phyloP scores from a whole-genome alignment of 2,797 vertebrate genomes.

The Nyctibius grandis region DNA sequence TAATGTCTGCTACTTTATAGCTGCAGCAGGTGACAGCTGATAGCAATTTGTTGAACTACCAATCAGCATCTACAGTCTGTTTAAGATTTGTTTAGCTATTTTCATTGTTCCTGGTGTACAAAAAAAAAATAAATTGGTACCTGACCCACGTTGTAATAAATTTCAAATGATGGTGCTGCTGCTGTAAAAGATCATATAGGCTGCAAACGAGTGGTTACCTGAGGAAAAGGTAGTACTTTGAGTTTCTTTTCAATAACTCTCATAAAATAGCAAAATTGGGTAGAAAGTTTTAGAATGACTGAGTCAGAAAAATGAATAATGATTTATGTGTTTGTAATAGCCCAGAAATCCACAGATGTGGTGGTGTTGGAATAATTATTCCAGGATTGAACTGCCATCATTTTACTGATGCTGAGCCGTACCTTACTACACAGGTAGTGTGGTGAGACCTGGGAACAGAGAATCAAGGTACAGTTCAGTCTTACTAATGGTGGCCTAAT shows the following conservation, averaged over 20 bases:
- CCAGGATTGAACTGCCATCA: background rate
- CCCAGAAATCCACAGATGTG: background rate
- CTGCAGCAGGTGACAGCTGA: background rate
- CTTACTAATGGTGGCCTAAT: background rate
- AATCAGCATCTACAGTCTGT: background rate
- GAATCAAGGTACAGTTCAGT: background rate
- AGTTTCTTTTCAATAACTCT: background rate
- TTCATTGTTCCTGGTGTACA: background rate
- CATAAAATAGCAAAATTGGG: background rate
- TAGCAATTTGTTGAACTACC: background rate
- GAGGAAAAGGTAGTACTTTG: background rate
- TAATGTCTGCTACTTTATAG: background rate
- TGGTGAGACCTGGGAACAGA: background rate
- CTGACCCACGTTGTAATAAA: background rate
- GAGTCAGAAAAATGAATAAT: background rate
- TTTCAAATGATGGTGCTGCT: background rate
- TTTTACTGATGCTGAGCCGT: background rate
- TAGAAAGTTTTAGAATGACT: background rate
- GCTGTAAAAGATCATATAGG: background rate
- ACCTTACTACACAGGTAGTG: background rate
- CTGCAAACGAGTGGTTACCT: background rate
- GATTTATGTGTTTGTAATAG: background rate
- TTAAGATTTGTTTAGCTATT: background rate
- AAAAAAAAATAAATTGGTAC: background rate
- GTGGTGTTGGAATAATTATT: background rate